These are phyloP conservation scores for Oceanites oceanicus DNA, from an alignment of 2,113 vertebrate species.

Conservation along the genomic window DNA sequence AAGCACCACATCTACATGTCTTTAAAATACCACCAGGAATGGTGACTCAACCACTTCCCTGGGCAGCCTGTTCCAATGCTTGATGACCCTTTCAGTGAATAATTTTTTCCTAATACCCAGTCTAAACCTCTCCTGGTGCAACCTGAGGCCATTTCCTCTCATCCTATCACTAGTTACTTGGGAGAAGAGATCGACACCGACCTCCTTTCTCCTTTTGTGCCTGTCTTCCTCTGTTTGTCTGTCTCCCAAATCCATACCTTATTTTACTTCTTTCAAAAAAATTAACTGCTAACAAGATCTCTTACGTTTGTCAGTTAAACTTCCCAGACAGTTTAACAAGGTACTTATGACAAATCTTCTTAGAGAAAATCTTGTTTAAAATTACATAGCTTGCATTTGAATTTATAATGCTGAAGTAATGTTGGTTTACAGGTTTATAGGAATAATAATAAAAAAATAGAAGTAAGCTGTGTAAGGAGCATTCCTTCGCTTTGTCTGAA, in stretches of 20 bases:
- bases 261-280: conserved; percentile 1
- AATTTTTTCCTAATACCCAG: too few relatives aligned
- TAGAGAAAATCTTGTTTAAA: conserved; percentile 40
- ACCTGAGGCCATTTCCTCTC: too few relatives aligned
- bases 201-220: neutral
- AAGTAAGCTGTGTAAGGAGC: neutral
- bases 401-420: neutral
- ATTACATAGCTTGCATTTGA: conserved; percentile 13
- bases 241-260: neutral
- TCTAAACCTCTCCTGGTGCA: too few relatives aligned
- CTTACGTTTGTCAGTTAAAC: conserved; percentile 14
- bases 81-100: too few relatives aligned
- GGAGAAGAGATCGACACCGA: too few relatives aligned
- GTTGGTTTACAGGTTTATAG: neutral
- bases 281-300: neutral
- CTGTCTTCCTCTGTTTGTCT: neutral
- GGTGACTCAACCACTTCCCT: too few relatives aligned
- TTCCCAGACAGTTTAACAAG: conserved; percentile 9
- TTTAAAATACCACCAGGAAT: too few relatives aligned
- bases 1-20: too few relatives aligned
- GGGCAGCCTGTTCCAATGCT: too few relatives aligned
- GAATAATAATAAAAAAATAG: neutral
- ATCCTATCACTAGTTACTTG: too few relatives aligned
- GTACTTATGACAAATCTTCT: conserved; percentile 18
- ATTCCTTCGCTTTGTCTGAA: neutral